Evolutionary conservation across 2,888 invertebrate genomes (phyloP).

Genomic region (Drosophila monieri): DNA sequence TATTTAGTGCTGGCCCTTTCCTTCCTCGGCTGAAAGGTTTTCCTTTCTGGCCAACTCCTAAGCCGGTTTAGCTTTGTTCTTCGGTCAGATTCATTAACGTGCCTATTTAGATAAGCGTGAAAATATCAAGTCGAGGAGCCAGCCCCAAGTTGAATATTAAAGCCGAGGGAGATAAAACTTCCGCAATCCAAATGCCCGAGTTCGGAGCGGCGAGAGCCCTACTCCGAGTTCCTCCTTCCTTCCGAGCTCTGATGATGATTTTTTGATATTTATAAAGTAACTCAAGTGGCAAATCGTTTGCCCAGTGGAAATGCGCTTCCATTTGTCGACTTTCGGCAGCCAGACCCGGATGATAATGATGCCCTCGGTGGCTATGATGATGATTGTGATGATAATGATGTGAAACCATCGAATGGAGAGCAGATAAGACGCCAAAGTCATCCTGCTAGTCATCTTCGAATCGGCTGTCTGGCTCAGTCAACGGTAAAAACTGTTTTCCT

Average conservation of each 20-base stretch:
- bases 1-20: slow-evolving; percentile 62
- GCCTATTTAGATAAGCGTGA: slow-evolving; percentile 77
- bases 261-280: slow-evolving; percentile 80
- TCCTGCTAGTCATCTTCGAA: slow-evolving; percentile 24
- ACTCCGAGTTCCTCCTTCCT: background rate
- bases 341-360: slow-evolving; percentile 12
- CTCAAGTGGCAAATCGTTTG: slow-evolving; percentile 83
- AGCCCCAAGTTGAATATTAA: slow-evolving; percentile 57
- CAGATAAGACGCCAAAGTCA: slow-evolving; percentile 32
- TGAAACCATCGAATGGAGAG: slow-evolving; percentile 21
- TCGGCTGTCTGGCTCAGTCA: slow-evolving; percentile 42
- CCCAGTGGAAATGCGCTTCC: slow-evolving; percentile 78
- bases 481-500: slow-evolving; percentile 63
- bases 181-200: slow-evolving; percentile 2
- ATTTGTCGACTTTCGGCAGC: slow-evolving; percentile 61
- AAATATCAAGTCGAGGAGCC: slow-evolving; percentile 45
- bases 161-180: slow-evolving; percentile 42
- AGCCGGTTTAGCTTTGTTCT: slow-evolving; percentile 70
- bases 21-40: slow-evolving; percentile 67
- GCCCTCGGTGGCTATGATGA: slow-evolving; percentile 11
- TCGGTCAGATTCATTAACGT: slow-evolving; percentile 79
- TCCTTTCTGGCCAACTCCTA: slow-evolving; percentile 44
- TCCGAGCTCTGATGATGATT: slow-evolving; percentile 59
- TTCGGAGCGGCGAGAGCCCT: background rate
- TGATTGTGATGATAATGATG: slow-evolving; percentile 37